Evolutionary conservation across 2,888 invertebrate genomes (phyloP).

Genomic region (Drosophila nigritarsus): DNA sequence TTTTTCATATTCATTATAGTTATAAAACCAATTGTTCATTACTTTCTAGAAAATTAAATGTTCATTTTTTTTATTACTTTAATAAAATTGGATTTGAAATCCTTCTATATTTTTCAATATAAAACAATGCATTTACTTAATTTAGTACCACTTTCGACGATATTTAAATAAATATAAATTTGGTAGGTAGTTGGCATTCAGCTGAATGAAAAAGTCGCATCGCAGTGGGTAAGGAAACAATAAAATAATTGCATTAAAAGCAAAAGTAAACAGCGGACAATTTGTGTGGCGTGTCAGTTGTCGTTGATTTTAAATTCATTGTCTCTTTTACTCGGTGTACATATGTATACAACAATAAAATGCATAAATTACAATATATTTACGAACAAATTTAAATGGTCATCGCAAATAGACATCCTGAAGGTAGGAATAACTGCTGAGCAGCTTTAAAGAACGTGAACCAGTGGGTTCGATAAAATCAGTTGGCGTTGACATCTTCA

Average conservation of each 20-base stretch:
- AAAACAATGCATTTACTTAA: background rate
- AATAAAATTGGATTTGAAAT: background rate
- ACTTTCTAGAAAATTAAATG: background rate
- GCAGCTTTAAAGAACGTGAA: background rate
- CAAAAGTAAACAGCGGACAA: background rate
- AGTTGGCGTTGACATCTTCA: background rate
- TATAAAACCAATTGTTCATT: background rate
- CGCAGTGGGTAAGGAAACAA: too few species aligned
- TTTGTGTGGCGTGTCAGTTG: background rate
- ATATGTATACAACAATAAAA: background rate
- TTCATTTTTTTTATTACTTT: background rate
- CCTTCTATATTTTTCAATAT: background rate
- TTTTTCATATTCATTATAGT: background rate
- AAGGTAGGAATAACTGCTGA: background rate
- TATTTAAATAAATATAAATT: background rate
- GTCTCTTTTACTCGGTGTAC: background rate
- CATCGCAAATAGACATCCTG: background rate
- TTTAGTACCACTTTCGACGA: background rate
- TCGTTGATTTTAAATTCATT: background rate
- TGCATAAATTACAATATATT: background rate
- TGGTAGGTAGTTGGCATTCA: background rate
- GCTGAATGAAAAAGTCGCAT: too few species aligned
- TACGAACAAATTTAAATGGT: background rate
- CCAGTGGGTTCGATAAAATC: background rate
- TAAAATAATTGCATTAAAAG: background rate